Evolutionary conservation across 2,113 vertebrate species (phyloP).

Genomic region (Corythornis madagascariensis): DNA sequence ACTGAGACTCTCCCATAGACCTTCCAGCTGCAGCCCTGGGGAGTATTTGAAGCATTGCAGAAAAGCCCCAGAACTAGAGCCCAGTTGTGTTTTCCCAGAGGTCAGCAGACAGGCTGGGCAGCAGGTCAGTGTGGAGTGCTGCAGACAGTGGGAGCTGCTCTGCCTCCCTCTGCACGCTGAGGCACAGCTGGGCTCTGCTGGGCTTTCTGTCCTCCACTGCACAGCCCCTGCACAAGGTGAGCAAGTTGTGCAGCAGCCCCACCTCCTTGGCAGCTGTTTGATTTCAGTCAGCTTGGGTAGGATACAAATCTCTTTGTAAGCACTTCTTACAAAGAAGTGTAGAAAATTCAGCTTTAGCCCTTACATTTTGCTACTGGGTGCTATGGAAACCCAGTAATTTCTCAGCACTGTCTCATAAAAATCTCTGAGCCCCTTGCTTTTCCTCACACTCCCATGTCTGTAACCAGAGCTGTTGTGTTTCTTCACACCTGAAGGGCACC

Average conservation of each 20-base stretch:
- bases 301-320: not conserved
- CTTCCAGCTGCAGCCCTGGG: not conserved
- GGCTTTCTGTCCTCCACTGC: not conserved
- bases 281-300: not conserved
- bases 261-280: not conserved
- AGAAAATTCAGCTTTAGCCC: not conserved
- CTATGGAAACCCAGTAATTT: not conserved
- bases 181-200: not conserved
- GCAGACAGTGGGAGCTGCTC: not conserved
- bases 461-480: not conserved
- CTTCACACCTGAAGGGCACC: constrained; percentile 16
- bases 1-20: accelerated
- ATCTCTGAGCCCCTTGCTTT: not conserved
- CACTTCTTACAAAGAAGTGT: not conserved
- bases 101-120: not conserved
- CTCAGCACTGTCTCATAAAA: not conserved
- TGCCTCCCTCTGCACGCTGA: constrained; percentile 9
- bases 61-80: not conserved
- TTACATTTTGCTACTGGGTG: not conserved
- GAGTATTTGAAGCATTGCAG: not conserved
- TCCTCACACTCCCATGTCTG: not conserved
- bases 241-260: not conserved
- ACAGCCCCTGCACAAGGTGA: not conserved
- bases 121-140: not conserved
- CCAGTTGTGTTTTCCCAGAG: constrained; percentile 1